Base-by-base conservation (phyloP, 2,113 vertebrate species). In the Toxotes jaculatrix region DNA sequence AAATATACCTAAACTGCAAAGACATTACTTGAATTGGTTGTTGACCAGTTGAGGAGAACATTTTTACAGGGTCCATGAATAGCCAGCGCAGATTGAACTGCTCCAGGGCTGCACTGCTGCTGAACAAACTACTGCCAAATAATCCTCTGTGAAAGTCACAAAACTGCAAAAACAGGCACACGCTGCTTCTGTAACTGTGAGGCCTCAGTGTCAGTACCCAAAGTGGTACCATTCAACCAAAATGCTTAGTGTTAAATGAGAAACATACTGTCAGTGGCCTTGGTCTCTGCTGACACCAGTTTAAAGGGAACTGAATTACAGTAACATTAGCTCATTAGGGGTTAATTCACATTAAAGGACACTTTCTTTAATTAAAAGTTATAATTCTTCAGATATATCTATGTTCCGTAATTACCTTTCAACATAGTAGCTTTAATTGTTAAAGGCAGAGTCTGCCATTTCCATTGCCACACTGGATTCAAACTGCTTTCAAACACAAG, bases 111-210 rank as follows among this genome's bases (percentile, higher is more conserved):
- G 56, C 55, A 17, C 4, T 36, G 76, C 51, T 53, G 77, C 79
- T 65, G 59, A 56, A 64, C 16, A 49, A 73, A 74, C 49, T 31
- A 56, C 38, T 27, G 17, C 11, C 3, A 69, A 64, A 79, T 78
- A 70, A 57, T 60, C 42, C 31, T 31, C 11, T 55, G 10, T n/a
- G 70, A 90, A 70, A 80, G 79, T 68, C 70, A 74, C 64, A 66
- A 74, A 84, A 80, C 81, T 74, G 47, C 80, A 78, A 55, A 81
- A 81, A 66, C 38, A 64, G 21, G 61, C 36, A 69, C 68, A 87
- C 12, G 23, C 42, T 67, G 59, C 64, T 60, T 55, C 73, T 42
- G 23, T 19, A 47, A 84, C 71, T 56, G 5, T 13, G 13, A 53
- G 21, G 57, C 3, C 56, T 51, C 27, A n/a, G n/a, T 34, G 32